Base-by-base conservation (phyloP, 2,113 vertebrate species). In the Lycaon pictus region DNA sequence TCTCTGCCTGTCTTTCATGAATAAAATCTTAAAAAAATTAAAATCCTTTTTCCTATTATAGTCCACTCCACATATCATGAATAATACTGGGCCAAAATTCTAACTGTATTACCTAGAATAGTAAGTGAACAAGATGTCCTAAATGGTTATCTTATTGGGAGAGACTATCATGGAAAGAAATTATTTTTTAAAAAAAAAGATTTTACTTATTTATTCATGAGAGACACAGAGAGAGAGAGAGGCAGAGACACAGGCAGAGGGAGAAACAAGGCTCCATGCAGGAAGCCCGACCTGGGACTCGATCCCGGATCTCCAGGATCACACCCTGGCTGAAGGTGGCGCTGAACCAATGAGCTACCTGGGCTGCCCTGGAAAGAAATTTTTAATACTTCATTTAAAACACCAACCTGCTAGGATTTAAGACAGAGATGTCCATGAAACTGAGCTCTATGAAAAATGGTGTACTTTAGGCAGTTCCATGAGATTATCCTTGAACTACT, bases 101-200 rank as follows among this genome's bases (percentile, higher is more conserved):
- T 86, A 92, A 92, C 62, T 79, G 35, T 81, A 76, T 60, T 93
- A 88, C 5, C 12, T 92, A 62, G 89, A 96, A 56, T 90, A 55
- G 13, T 35, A 84, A 77, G 20, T 53, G 25, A 94, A 62, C 3
- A 86, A 22, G 20, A 85, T 35, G 37, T n/a, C 25, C 32, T 88
- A 93, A 84, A 80, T 62, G 51, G 80, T 23, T 43, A 65, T 63
- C 29, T 95, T 80, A 88, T 32, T 88, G 83, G 37, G 60, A 1
- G 12, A 90, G 62, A 65, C 8, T 27, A 53, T 91, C 17, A 67
- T 11, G 83, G 20, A 51, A 25, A 87, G 25, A 91, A 60, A 62
- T 20, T 79, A 37, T 89, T 93, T 67, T 67, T 65, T 67, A n/a
- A 1, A 17, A 15, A 43, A 43, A 43, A 43, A 65, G 29, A 67